Evolutionary conservation across 2,113 vertebrate genomes (phyloP).

Genomic region (Onychorhynchus coronatus): DNA sequence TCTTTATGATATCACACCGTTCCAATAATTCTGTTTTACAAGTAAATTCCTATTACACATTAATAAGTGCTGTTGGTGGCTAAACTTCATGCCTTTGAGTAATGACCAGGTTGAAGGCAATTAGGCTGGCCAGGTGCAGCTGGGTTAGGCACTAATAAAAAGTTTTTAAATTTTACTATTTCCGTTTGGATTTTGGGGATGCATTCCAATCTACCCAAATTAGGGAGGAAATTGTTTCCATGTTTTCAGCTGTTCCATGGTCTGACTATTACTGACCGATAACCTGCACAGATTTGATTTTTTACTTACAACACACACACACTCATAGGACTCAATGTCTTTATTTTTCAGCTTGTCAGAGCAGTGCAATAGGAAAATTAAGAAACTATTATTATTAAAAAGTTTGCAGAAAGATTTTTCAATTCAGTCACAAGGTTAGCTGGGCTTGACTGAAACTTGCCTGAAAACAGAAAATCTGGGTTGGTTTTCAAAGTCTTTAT

Average conservation of each 20-base stretch:
- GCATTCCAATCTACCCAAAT: constrained; percentile 84
- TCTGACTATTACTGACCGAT: constrained; percentile 39
- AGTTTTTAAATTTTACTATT: constrained; percentile 94
- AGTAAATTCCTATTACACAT: constrained; percentile 84
- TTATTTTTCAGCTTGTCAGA: background rate
- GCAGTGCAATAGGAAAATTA: background rate
- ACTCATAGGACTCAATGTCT: background rate
- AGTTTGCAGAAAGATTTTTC: background rate
- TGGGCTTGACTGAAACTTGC: background rate
- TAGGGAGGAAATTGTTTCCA: constrained; percentile 80
- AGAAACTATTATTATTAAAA: background rate
- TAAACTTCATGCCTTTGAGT: constrained; percentile 79
- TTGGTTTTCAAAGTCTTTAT: background rate
- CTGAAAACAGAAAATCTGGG: background rate
- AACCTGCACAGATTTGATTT: background rate
- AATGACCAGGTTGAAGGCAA: constrained; percentile 84
- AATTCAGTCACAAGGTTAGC: background rate
- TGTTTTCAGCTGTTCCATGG: constrained; percentile 74
- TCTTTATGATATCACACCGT: constrained; percentile 82
- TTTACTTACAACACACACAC: background rate
- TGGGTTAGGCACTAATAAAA: constrained; percentile 86
- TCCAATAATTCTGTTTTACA: constrained; percentile 83
- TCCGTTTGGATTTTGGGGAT: constrained; percentile 84
- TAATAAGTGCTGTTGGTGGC: constrained; percentile 83
- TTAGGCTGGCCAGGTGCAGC: constrained; percentile 95